Evolutionary conservation across 1,140 invertebrate species (phyloP).

Genomic region (Trichogramma pretiosum): DNA sequence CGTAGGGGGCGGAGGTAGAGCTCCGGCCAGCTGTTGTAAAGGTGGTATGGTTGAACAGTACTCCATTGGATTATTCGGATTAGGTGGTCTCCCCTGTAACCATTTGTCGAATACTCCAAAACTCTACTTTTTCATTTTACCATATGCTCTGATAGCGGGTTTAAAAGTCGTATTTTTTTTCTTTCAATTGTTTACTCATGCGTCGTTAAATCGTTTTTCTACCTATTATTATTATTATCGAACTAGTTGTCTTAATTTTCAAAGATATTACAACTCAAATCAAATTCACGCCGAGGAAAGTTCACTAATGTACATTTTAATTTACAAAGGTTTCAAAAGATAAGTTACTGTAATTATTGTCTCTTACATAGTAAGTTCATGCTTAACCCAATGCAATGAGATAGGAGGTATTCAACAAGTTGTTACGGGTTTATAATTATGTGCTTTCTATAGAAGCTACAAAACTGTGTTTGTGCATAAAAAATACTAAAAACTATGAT

Average conservation of each 20-base stretch:
- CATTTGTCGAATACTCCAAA: conserved; percentile 50
- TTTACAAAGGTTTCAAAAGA: conserved; percentile 2
- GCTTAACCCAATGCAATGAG: conserved; percentile 27
- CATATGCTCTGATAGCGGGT: too few species aligned
- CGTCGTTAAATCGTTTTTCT: too few species aligned
- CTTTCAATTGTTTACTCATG: too few species aligned
- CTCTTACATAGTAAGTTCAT: too few species aligned
- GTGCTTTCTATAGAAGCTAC: too few species aligned
- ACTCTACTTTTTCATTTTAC: too few species aligned
- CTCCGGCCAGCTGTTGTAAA: conserved; percentile 58
- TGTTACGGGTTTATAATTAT: conserved; percentile 33
- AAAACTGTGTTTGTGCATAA: too few species aligned
- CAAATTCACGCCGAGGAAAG: too few species aligned
- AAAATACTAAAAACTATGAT: conserved; percentile 9
- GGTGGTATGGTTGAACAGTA: conserved; percentile 83
- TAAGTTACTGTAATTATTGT: neutral
- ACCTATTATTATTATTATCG: too few species aligned
- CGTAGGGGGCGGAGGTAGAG: conserved; percentile 54
- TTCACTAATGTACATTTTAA: conserved; percentile 1
- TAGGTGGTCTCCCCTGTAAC: conserved; percentile 54
- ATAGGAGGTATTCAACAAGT: conserved; percentile 44
- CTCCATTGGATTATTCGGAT: conserved; percentile 84
- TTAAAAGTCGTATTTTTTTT: too few species aligned
- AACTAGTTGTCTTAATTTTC: too few species aligned
- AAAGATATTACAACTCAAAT: too few species aligned